These are phyloP conservation scores for Loripinus fragilis DNA, from an alignment of 2,888 invertebrate species.

Conservation along the genomic window DNA sequence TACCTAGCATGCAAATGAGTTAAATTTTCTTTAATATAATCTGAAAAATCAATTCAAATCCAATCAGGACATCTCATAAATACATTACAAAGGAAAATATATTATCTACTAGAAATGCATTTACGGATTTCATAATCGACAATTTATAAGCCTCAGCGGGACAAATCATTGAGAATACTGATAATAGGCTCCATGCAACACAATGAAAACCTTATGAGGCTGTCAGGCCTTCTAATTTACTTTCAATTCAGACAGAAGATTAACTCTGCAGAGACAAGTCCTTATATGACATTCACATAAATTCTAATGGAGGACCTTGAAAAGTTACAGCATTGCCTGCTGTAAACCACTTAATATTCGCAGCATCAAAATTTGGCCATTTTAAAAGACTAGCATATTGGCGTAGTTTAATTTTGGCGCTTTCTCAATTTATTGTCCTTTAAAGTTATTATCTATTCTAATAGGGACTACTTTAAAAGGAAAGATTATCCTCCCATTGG, in stretches of 20 bases:
- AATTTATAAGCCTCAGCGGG: background rate
- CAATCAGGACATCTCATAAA: background rate
- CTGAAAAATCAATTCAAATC: background rate
- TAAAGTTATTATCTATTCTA: no score
- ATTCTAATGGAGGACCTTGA: no score
- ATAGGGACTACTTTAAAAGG: no score
- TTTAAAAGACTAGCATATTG: no score
- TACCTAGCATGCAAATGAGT: background rate
- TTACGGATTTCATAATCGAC: background rate
- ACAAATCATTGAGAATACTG: background rate
- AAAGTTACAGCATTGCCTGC: no score
- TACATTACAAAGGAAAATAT: background rate
- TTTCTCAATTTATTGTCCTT: no score
- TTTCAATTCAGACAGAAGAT: conserved; percentile 5
- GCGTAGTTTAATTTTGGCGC: no score
- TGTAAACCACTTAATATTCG: no score
- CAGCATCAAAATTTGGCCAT: no score
- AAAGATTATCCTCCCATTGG: no score
- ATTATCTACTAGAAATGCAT: background rate
- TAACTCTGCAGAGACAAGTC: background rate
- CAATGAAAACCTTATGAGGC: conserved; percentile 1
- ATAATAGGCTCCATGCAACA: background rate
- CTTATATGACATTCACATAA: background rate
- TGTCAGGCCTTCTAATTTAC: conserved; percentile 2
- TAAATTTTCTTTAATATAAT: no score